phyloP scores from a whole-genome alignment of 2,113 vertebrate genomes.

The Hydropotes inermis region DNA sequence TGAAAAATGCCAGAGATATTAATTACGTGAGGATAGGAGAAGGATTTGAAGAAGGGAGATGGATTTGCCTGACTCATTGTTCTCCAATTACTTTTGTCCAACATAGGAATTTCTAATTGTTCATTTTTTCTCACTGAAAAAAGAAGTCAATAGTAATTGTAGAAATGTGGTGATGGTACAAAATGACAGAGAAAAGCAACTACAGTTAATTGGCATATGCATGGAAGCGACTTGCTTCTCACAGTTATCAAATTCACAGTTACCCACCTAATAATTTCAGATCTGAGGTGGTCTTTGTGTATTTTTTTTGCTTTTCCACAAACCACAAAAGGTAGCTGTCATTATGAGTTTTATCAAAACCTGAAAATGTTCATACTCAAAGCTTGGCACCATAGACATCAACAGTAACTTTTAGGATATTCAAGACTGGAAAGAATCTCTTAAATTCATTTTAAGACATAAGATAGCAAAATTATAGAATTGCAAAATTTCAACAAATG shows the following conservation, averaged over 20 bases:
- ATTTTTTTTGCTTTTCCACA: slow-evolving; percentile 51
- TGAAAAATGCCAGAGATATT: slow-evolving; percentile 56
- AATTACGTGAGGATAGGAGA: slow-evolving; percentile 63
- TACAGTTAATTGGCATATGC: slow-evolving; percentile 43
- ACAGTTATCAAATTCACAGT: slow-evolving; percentile 74
- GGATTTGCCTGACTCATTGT: slow-evolving; percentile 67
- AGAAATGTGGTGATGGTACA: slow-evolving; percentile 64
- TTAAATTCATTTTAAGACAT: slow-evolving; percentile 26
- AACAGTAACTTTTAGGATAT: not conserved
- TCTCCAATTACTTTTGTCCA: slow-evolving; percentile 59
- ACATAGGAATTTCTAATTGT: slow-evolving; percentile 62
- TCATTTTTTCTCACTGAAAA: slow-evolving; percentile 63
- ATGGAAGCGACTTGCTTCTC: slow-evolving; percentile 69
- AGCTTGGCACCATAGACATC: not conserved
- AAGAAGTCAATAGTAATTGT: slow-evolving; percentile 56
- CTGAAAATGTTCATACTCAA: slow-evolving; percentile 16
- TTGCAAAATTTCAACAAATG: not conserved
- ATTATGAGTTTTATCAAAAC: slow-evolving; percentile 48
- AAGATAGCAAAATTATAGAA: slow-evolving; percentile 1
- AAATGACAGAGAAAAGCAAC: slow-evolving; percentile 60
- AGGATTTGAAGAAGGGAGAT: slow-evolving; percentile 34
- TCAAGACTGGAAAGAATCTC: not conserved
- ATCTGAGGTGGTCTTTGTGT: slow-evolving; percentile 66
- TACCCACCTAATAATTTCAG: slow-evolving; percentile 67
- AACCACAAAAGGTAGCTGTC: slow-evolving; percentile 44